These are phyloP conservation scores for Morinoia aosen DNA, from an alignment of 2,888 invertebrate genomes.

Conservation along the genomic window DNA sequence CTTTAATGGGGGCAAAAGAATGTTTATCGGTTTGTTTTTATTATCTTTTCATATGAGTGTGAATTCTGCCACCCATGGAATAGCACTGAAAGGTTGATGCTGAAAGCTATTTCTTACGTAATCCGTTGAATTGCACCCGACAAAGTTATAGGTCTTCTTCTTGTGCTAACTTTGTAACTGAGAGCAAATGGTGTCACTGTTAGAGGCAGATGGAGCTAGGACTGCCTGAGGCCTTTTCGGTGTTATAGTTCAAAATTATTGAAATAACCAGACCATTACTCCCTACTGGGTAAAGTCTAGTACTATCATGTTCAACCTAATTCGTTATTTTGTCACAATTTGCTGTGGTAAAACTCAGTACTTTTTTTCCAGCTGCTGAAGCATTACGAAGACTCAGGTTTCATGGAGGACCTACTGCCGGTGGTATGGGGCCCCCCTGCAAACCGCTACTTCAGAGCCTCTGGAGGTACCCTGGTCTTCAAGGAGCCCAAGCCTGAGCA, in stretches of 20 bases:
- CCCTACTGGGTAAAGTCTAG: background rate
- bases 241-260: background rate
- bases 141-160: background rate
- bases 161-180: background rate
- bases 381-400: slow-evolving; percentile 33
- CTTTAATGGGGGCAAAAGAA: background rate
- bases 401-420: slow-evolving; percentile 18
- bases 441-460: background rate
- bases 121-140: too few relatives aligned
- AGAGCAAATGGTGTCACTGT: background rate
- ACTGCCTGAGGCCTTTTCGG: background rate
- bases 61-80: background rate
- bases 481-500: slow-evolving; percentile 45
- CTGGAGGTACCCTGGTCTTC: background rate
- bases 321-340: background rate
- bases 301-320: background rate
- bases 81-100: background rate
- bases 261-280: too few relatives aligned
- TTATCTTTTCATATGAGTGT: background rate
- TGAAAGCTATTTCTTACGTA: background rate
- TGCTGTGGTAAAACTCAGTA: background rate
- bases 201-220: background rate
- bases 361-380: background rate
- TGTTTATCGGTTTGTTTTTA: background rate
- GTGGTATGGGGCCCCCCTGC: slow-evolving; percentile 33